Conservation (phyloP, 2,888 invertebrate genomes). For the Oligia fasciuncula region DNA sequence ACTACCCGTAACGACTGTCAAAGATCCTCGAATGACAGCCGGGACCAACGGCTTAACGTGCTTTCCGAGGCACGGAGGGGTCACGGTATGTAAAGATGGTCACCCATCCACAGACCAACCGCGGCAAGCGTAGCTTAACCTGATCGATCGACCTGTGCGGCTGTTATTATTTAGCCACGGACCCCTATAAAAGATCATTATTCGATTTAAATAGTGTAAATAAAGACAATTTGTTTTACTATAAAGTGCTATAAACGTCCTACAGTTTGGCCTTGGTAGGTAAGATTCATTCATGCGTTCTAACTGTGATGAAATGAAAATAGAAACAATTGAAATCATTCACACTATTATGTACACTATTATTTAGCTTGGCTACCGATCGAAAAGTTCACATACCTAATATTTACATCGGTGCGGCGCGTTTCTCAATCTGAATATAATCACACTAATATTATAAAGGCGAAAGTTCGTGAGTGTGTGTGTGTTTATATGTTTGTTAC, state of each 20-base stretch:
- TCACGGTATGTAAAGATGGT: too few species aligned
- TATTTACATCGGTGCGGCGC: neutral
- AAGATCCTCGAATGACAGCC: too few species aligned
- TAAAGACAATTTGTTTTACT: constrained; percentile 24
- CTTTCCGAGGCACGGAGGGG: too few species aligned
- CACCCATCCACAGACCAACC: too few species aligned
- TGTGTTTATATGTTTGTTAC: too few species aligned
- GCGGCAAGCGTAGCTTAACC: too few species aligned
- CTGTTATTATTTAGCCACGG: too few species aligned
- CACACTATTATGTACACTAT: constrained; percentile 23
- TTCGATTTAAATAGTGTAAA: constrained; percentile 1
- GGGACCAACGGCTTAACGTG: too few species aligned
- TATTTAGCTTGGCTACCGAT: constrained; percentile 12
- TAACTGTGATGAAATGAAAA: constrained; percentile 37
- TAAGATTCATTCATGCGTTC: constrained; percentile 43
- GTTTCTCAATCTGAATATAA: neutral
- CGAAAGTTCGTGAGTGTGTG: too few species aligned
- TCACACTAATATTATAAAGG: too few species aligned
- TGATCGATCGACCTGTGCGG: too few species aligned
- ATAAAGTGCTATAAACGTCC: neutral
- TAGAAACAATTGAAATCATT: constrained; percentile 48
- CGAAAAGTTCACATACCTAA: constrained; percentile 15
- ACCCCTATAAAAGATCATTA: neutral
- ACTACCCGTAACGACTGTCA: too few species aligned
- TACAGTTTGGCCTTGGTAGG: constrained; percentile 32